Evolutionary conservation across 1,140 invertebrate genomes (phyloP), one percentile per base, ranked within the genome.

Genomic region (Drosophila bocki): DNA sequence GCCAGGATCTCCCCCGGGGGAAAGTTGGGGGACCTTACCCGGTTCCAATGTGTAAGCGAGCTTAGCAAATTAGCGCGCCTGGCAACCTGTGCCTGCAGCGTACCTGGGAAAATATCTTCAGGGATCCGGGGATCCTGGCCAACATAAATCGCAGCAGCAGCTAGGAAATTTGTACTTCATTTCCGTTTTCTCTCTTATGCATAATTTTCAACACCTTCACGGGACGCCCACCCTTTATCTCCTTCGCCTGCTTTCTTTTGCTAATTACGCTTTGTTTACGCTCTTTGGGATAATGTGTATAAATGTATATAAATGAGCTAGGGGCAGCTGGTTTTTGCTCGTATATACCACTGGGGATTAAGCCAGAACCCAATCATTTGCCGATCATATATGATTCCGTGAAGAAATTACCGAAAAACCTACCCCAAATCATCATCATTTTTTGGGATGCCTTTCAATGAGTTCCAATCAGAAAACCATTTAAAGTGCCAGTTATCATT

Each of bases 231-330:
- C 44, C 47, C 62, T 37, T 57, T 47, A 61, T 60, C 57, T 48
- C 48, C 33, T 39, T 58, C 62, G 41, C 22, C 54, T 48, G 33
- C 54, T 57, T 70, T 33, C 51, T 71, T 69, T 80, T 60, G 72
- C 78, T 87, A 87, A 87, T 87, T 87, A 87, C 71, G 41, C 84
- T 88, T 88, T 87, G 83, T 88, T 83, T 86, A 69, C 72, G 80
- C 65, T 70, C 22, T n/a, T 12, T 15, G 68, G 19, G 45, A 72
- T 59, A 29, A 29, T 29, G 26, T 29, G 7, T 29, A 29, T 29
- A 29, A 50, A 72, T 72, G 15, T 39, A 35, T 32, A 58, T 50
- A 48, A 70, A 58, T 72, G 37, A 33, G 69, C 48, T 33, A 22
- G 29, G n/a, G 51, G 37, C 41, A 60, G 47, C 26, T 48, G n/a